Evolutionary conservation across 2,113 vertebrate genomes (phyloP), one percentile per base, ranked within the genome.

Genomic region (Brachyhypopomus occidentalis): DNA sequence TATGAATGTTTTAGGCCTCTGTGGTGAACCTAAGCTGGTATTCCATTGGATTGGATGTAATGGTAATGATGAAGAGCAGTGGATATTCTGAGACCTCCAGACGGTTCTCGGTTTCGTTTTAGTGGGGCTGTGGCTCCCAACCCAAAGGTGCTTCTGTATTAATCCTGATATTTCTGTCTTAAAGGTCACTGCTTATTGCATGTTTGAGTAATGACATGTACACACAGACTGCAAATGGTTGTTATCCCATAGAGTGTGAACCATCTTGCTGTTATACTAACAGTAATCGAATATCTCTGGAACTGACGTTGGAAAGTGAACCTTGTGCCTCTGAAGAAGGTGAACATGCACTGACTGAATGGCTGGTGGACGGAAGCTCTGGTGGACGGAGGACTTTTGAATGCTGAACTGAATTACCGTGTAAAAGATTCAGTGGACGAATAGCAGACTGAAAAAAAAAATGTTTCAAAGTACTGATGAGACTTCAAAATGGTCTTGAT

Each of bases 1-100:
- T 45, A 41, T 80, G 84, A 83, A 87, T 84, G 82, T 84, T 84
- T 79, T 80, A 84, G 77, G 84, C 77, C 84, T 85, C 62, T 19
- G 81, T 79, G 52, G 66, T 80, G 30, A 82, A 82, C 77, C 79
- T 88, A 70, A 81, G 70, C 78, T 79, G 83, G 75, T 63, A 36
- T 67, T 77, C 69, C 36, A 17, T 78, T 27, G 9, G 60, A 73
- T 75, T 4, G 20, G 55, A 36, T 52, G 63, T 19, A 27, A 20
- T 38, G 36, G 30, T 19, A 5, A 16, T 67, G 14, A 16, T 67
- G 14, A 38, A 56, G 25, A 36, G 59, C 59, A 30, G 23, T 19
- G 25, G 22, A 66, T 9, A 56, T 36, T 27, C 56, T 11, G 58
- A 72, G 59, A 63, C 36, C 75, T 75, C 72, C 45, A 34, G 48